Percentiles rank a stretch among this genome's conserved stretches.
These are phyloP conservation scores for Leptestheria dahalacensis DNA, from an alignment of 1,140 invertebrate species.

Conservation along the genomic window DNA sequence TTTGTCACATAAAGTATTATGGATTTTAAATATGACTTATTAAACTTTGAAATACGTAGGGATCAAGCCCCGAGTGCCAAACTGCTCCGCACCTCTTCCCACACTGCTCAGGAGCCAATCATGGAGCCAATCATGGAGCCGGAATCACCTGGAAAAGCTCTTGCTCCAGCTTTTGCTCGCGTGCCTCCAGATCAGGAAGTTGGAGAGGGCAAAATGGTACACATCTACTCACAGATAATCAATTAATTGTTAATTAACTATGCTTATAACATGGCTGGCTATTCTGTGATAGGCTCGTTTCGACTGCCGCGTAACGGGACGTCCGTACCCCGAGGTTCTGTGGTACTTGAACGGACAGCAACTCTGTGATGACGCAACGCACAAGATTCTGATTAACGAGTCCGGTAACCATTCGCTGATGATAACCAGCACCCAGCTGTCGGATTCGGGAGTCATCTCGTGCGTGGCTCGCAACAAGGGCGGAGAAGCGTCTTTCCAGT, in stretches of 20 bases:
- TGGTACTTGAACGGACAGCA: constrained; percentile 85
- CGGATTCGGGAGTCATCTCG: constrained; percentile 64
- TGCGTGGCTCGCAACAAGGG: constrained; percentile 82
- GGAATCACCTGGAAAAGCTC: constrained; percentile 40
- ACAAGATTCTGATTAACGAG: constrained; percentile 95
- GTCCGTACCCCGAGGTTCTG: constrained; percentile 83
- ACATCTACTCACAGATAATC: too few species aligned
- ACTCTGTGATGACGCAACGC: constrained; percentile 74
- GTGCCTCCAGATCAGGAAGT: constrained; percentile 74
- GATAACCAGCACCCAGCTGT: constrained; percentile 69
- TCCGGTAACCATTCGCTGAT: constrained; percentile 88
- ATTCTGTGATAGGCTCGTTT: constrained; percentile 39
- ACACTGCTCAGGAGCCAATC: too few species aligned
- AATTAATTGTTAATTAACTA: too few species aligned
- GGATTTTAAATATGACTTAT: too few species aligned
- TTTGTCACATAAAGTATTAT: too few species aligned
- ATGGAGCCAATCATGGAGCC: too few species aligned
- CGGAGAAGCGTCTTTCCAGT: constrained; percentile 68
- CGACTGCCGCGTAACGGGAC: constrained; percentile 82
- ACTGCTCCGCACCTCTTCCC: not conserved
- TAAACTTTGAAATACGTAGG: too few species aligned
- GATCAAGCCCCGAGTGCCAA: not conserved
- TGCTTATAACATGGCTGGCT: too few species aligned
- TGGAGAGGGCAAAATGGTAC: constrained; percentile 73
- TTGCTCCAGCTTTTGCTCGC: constrained; percentile 77